Evolutionary conservation across 2,797 vertebrate genomes (phyloP), one percentile per base, ranked within the genome.

Genomic region (Glossophaga mutica): DNA sequence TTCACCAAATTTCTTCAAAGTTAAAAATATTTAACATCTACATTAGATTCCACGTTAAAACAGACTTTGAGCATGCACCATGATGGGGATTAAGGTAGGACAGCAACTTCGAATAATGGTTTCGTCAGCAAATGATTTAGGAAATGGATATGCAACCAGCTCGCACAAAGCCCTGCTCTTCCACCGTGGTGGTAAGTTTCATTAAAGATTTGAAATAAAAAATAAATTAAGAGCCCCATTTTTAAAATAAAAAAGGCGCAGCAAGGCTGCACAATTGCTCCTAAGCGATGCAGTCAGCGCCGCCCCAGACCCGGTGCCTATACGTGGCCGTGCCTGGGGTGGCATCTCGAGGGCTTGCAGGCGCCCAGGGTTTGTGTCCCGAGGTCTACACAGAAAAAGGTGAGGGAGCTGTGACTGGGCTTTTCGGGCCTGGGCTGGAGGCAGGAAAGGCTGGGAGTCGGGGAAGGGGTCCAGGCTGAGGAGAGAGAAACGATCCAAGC

Each of bases 141-240:
- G 74, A 92, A 86, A 90, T 59, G 32, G 34, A 67, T 22, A 15
- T 67, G 22, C 83, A 78, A 88, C 22, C 42, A 73, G 37, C 14
- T 50, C 50, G 48, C 8, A 2, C 24, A 70, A 19, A 94, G 65
- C n/a, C 18, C 29, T 86, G 52, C 32, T 94, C 77, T 90, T 86
- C 76, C 57, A 59, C 18, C 32, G 21, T 87, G 59, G 11, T 6
- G 39, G 57, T 88, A 39, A 42, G 76, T 42, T 78, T 88, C 55
- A 84, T 4, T 78, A 71, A 92, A 32, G 50, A 89, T 88, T 84
- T 96, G 34, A 59, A 84, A 84, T 76, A 52, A 94, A 15, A 84
- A 94, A 77, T 55, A 91, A 87, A 81, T 67, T 18, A 70, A 52
- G 48, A n/a, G 7, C 8, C 15, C 90, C 9, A 9, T 71, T 85